Percentiles rank a stretch among this genome's conserved stretches.
phyloP scores from a whole-genome alignment of 2,797 vertebrate species.

The Odontamblyopus rebecca region DNA sequence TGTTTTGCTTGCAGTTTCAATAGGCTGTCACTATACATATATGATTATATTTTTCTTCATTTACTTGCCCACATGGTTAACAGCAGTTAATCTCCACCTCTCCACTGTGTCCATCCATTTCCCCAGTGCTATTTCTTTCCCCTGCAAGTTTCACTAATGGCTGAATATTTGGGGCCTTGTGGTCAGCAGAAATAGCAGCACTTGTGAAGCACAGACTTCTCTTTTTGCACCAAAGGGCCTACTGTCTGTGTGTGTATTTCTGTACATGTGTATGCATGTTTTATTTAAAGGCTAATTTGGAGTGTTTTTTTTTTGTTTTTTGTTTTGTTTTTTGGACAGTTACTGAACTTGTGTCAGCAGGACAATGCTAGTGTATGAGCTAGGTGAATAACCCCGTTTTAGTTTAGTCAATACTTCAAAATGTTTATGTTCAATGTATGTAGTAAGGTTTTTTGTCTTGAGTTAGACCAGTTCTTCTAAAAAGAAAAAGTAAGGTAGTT shows the following conservation, averaged over 20 bases:
- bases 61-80: not conserved
- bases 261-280: slow-evolving; percentile 15
- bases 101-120: slow-evolving; percentile 36
- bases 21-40: too few species aligned
- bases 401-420: too few species aligned
- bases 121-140: slow-evolving; percentile 52
- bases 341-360: slow-evolving; percentile 13
- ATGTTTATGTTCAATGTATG: too few species aligned
- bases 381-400: too few species aligned
- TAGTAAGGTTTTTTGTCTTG: too few species aligned
- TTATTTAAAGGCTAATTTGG: slow-evolving; percentile 60
- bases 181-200: slow-evolving; percentile 74
- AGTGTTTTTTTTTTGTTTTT: slow-evolving; percentile 22
- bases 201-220: slow-evolving; percentile 63
- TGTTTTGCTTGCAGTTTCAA: too few species aligned
- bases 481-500: too few species aligned
- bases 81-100: slow-evolving; percentile 15
- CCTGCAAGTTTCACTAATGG: slow-evolving; percentile 59
- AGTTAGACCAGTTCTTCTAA: too few species aligned
- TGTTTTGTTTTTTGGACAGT: slow-evolving; percentile 48
- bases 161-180: slow-evolving; percentile 62
- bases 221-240: slow-evolving; percentile 64
- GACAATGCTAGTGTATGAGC: not conserved
- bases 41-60: not conserved
- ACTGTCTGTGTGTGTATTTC: slow-evolving; percentile 36